Conservation (phyloP, 2,113 vertebrate species). For the Dendrocopos noguchii region DNA sequence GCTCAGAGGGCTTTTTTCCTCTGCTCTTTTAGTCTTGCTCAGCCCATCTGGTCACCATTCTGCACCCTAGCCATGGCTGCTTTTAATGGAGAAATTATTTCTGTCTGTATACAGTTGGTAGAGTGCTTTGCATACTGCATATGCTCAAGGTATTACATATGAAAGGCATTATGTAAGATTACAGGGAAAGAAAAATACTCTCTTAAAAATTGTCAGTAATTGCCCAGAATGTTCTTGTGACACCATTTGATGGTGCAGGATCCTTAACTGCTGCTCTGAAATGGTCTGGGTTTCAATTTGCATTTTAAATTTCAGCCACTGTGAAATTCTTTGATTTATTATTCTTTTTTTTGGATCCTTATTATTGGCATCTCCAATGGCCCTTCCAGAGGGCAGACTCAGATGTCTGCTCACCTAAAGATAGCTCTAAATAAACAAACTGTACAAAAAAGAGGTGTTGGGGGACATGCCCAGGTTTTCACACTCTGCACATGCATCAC, state of each 20-base stretch:
- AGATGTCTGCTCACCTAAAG: background rate
- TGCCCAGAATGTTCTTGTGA: slow-evolving; percentile 57
- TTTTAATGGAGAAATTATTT: slow-evolving; percentile 54
- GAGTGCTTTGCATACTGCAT: slow-evolving; percentile 48
- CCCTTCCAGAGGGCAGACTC: background rate
- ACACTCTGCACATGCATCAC: background rate
- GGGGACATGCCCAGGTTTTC: background rate
- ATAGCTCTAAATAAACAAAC: background rate
- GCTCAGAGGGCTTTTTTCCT: background rate
- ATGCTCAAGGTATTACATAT: slow-evolving; percentile 53
- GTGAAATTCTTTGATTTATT: background rate
- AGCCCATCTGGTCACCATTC: slow-evolving; percentile 71
- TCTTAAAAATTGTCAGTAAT: slow-evolving; percentile 46
- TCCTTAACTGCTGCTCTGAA: background rate
- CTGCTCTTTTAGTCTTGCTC: slow-evolving; percentile 20
- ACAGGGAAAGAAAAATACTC: slow-evolving; percentile 60
- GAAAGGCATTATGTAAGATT: slow-evolving; percentile 69
- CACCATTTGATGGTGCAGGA: slow-evolving; percentile 41
- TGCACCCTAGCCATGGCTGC: slow-evolving; percentile 14
- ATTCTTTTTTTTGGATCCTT: background rate
- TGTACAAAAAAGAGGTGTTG: background rate
- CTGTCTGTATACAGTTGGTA: slow-evolving; percentile 48
- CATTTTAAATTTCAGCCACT: slow-evolving; percentile 4
- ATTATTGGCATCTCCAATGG: background rate
- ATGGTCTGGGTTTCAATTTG: background rate